Evolutionary conservation across 2,113 vertebrate species (phyloP).

Genomic region (Callocephalon fimbriatum): DNA sequence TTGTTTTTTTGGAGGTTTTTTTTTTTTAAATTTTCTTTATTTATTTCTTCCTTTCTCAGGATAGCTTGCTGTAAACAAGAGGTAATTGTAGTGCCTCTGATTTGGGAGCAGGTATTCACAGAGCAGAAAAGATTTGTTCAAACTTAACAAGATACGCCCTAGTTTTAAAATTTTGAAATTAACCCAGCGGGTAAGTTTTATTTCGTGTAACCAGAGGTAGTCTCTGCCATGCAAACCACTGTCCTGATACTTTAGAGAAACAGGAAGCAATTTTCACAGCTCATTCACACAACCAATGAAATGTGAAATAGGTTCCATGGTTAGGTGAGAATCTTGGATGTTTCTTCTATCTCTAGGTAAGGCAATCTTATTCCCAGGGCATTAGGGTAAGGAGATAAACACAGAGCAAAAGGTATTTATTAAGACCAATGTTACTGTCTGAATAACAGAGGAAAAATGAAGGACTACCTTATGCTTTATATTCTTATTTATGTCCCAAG

Average conservation of each 20-base stretch:
- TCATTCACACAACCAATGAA: constrained; percentile 56
- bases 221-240: not conserved
- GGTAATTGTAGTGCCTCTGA: not conserved
- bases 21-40: not conserved
- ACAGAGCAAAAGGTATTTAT: not conserved
- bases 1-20: not conserved
- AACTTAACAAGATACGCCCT: not conserved
- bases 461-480: not conserved
- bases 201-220: not conserved
- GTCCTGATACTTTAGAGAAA: constrained; percentile 53
- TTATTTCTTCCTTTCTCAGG: not conserved
- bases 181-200: constrained; percentile 13
- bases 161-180: not conserved
- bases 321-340: constrained; percentile 26
- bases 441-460: constrained; percentile 10
- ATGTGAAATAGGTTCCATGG: constrained; percentile 67
- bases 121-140: not conserved
- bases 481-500: not conserved
- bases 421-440: not conserved
- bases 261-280: constrained; percentile 64
- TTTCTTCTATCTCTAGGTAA: constrained; percentile 1
- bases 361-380: not conserved
- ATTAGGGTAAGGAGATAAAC: constrained; percentile 19
- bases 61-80: constrained; percentile 34
- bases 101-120: not conserved